Evolutionary conservation across 2,797 vertebrate species (phyloP).

Genomic region (Chromis chromis): DNA sequence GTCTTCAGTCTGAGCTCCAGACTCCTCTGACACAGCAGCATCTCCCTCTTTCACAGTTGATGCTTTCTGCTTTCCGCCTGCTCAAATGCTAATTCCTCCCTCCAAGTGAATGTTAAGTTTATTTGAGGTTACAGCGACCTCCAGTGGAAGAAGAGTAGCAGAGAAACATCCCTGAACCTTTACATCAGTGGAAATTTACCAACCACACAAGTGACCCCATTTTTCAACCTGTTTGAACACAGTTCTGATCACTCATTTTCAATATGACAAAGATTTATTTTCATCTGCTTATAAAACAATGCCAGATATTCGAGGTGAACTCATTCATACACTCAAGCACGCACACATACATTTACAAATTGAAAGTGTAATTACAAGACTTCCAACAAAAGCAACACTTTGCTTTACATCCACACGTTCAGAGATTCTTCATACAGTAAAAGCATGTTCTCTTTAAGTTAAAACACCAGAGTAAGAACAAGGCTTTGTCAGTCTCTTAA

Average conservation of each 20-base stretch:
- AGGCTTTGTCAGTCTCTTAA: constrained; percentile 44
- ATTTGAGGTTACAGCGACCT: constrained; percentile 54
- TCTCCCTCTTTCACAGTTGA: constrained; percentile 12
- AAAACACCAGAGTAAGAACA: constrained; percentile 32
- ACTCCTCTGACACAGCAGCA: constrained; percentile 51
- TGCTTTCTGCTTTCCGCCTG: constrained; percentile 48
- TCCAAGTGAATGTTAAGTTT: constrained; percentile 13
- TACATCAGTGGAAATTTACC: background rate
- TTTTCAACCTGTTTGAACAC: background rate
- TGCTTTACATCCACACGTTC: constrained; percentile 34
- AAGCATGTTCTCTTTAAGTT: constrained; percentile 30
- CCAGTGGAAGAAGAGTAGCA: constrained; percentile 32
- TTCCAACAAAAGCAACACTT: constrained; percentile 42
- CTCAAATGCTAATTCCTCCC: constrained; percentile 45
- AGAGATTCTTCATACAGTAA: constrained; percentile 34
- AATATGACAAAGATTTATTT: constrained; percentile 65
- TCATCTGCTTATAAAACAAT: constrained; percentile 63
- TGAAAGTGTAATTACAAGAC: constrained; percentile 43
- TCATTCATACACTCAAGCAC: constrained; percentile 16
- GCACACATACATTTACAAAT: constrained; percentile 33
- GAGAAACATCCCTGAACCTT: background rate
- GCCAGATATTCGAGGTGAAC: constrained; percentile 27
- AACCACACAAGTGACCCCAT: background rate
- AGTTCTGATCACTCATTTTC: background rate
- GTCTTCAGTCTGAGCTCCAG: constrained; percentile 37